These are phyloP conservation scores for Falco novaeseelandiae DNA, from an alignment of 2,797 vertebrate species.

Conservation along the genomic window DNA sequence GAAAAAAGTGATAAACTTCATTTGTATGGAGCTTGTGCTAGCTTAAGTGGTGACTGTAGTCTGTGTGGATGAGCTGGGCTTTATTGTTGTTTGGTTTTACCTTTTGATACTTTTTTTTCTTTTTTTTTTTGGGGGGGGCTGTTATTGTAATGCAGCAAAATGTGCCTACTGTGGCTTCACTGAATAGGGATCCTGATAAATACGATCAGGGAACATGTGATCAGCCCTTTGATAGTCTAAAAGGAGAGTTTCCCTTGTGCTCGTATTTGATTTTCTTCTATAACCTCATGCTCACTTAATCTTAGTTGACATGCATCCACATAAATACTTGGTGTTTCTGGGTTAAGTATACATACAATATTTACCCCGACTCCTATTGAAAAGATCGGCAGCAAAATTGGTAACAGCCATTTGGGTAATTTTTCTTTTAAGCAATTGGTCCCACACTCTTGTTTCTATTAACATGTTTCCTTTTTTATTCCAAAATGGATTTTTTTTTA, in stretches of 20 bases:
- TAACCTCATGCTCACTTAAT: slow-evolving; percentile 70
- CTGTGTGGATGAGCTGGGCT: not conserved
- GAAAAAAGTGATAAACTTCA: not conserved
- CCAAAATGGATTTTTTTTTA: slow-evolving; percentile 77
- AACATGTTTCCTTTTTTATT: slow-evolving; percentile 65
- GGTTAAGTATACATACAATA: slow-evolving; percentile 69
- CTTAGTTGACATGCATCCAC: slow-evolving; percentile 70
- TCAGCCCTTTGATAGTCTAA: slow-evolving; percentile 69
- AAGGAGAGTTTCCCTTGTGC: slow-evolving; percentile 68
- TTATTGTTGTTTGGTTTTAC: not conserved
- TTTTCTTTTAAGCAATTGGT: slow-evolving; percentile 70
- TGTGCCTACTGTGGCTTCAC: slow-evolving; percentile 30
- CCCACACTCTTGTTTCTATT: slow-evolving; percentile 75
- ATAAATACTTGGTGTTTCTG: slow-evolving; percentile 71
- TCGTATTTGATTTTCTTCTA: slow-evolving; percentile 74
- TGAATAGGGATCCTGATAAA: slow-evolving; percentile 64
- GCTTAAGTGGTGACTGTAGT: not conserved
- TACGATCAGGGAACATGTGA: slow-evolving; percentile 71
- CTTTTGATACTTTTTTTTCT: not conserved
- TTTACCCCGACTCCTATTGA: slow-evolving; percentile 63
- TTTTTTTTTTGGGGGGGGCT: too few species aligned
- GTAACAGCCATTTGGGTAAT: slow-evolving; percentile 54
- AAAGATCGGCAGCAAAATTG: slow-evolving; percentile 66
- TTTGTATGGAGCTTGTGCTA: not conserved
- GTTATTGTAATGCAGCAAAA: slow-evolving; percentile 41